Evolutionary conservation across 35 echinoderm and acorn worm species (phyloP), one percentile per base, ranked within the genome.

Genomic region (Apostichopus japonicus): DNA sequence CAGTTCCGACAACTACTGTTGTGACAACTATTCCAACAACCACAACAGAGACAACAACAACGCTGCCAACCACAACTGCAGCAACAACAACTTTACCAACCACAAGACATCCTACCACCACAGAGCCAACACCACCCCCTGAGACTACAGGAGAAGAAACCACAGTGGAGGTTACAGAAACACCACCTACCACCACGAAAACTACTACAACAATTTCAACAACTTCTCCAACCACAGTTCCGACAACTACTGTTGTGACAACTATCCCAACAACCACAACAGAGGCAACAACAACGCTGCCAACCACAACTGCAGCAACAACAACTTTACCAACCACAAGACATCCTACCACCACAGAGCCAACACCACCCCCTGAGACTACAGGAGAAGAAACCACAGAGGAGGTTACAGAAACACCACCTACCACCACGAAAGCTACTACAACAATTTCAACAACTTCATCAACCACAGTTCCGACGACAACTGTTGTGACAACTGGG

Each of bases 301-400:
- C 83, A 24, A 77, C 4, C 8, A 10, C 73, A 6, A 83, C 77
- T 27, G 53, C 65, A 6, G 14, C 88, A 24, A 16, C 63, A 7
- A 90, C 88, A n/a, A 76, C 88, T 23, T 5, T 2, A 52, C 24
- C 22, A 79, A 25, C 73, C 19, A 92, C n/a, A 10, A 73, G 15
- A 15, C 23, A 72, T 52, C 59, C 89, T 53, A 80, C 89, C 72
- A 91, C 89, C 57, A 86, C 55, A 83, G 19, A 55, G 8, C 44
- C 21, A 25, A 79, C 71, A 7, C 71, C 16, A 75, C 71, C 71
- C 15, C 71, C 71, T n/a, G 71, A 75, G 17, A 75, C 71, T 6
- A 75, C 71, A 52, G 51, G 11, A 54, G 62, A 24, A 91, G 21
- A 55, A 92, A 53, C 77, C 17, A 92, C 90, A 62, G 77, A 76